Evolutionary conservation across 2,113 vertebrate genomes (phyloP).

Genomic region (Falco punctatus): DNA sequence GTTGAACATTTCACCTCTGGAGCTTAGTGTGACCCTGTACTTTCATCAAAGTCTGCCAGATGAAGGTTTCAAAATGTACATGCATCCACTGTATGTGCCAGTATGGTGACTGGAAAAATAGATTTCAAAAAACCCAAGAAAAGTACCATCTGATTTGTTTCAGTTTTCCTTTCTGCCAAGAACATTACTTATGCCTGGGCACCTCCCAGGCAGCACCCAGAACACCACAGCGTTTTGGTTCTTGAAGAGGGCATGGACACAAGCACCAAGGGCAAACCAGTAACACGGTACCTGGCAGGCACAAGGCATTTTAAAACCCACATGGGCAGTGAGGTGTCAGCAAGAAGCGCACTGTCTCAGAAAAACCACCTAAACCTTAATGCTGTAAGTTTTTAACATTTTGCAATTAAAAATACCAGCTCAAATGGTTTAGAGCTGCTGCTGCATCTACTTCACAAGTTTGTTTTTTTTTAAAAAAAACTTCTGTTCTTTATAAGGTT

Average conservation of each 20-base stretch:
- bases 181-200: neutral
- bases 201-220: neutral
- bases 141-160: neutral
- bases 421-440: neutral
- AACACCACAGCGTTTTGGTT: neutral
- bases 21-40: neutral
- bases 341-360: neutral
- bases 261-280: rapidly evolving
- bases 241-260: neutral
- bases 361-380: neutral
- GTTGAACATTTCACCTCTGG: neutral
- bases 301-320: neutral
- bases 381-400: rapidly evolving
- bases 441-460: neutral
- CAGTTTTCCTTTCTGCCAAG: neutral
- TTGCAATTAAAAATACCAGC: neutral
- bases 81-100: rapidly evolving
- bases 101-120: neutral
- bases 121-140: neutral
- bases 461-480: neutral
- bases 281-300: neutral
- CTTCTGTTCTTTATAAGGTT: neutral
- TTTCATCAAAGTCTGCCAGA: neutral
- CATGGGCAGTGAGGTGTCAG: rapidly evolving
- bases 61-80: neutral